These are phyloP conservation scores for Pogonognathellus flavescens DNA, from an alignment of 1,140 invertebrate species.

Conservation along the genomic window DNA sequence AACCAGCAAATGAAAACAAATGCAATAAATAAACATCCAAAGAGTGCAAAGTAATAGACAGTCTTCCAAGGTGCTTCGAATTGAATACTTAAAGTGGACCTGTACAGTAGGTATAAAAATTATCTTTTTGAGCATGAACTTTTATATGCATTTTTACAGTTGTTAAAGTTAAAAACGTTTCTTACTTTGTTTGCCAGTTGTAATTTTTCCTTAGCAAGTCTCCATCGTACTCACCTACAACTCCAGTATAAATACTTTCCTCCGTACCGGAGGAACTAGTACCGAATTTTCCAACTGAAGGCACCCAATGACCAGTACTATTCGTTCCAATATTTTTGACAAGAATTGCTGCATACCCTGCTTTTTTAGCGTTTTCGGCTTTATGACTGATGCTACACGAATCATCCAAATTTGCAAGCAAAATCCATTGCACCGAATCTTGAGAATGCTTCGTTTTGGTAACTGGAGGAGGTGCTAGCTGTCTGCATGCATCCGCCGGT, in stretches of 20 bases:
- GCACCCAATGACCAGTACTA: conserved; percentile 42
- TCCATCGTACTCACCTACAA: conserved; percentile 39
- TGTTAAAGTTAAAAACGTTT: neutral
- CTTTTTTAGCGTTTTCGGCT: conserved; percentile 28
- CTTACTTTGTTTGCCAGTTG: conserved; percentile 2
- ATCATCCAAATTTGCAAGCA: conserved; percentile 29
- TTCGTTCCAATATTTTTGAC: conserved; percentile 49
- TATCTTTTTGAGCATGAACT: neutral
- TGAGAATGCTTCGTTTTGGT: conserved; percentile 6
- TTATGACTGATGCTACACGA: conserved; percentile 28
- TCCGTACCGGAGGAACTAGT: neutral
- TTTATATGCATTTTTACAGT: too few relatives aligned
- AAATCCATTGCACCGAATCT: neutral
- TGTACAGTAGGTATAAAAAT: neutral
- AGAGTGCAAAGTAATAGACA: conserved; percentile 25
- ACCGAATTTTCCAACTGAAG: conserved; percentile 30
- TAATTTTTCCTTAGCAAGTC: neutral
- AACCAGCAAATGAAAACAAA: conserved; percentile 33
- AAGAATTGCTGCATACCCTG: conserved; percentile 40
- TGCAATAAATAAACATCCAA: conserved; percentile 31
- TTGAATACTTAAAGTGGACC: conserved; percentile 8
- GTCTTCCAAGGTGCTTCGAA: conserved; percentile 15
- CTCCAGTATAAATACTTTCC: conserved; percentile 24
- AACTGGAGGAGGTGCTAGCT: conserved; percentile 24
- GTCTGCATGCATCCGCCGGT: neutral